These are phyloP conservation scores for Telmatochromis sp. DNA, from an alignment of 2,113 vertebrate species.

Conservation along the genomic window DNA sequence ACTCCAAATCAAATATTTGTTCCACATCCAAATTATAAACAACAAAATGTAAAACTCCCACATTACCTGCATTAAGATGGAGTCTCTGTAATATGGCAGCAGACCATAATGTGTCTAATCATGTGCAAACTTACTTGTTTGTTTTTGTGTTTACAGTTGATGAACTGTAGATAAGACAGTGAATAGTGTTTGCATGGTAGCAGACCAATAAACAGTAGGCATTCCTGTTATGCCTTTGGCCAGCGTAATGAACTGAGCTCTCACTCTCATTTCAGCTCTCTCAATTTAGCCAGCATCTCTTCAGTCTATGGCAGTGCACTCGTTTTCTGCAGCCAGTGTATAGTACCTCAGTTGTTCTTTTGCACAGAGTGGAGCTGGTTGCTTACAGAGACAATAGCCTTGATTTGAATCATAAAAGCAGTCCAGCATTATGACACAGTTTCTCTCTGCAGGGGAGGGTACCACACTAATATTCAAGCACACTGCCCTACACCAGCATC, in stretches of 20 bases:
- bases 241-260: neutral
- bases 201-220: slow-evolving; percentile 34
- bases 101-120: neutral
- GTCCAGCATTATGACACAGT: slow-evolving; percentile 78
- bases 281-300: slow-evolving; percentile 19
- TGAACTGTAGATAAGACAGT: slow-evolving; percentile 33
- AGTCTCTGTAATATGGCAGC: neutral
- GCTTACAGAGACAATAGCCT: slow-evolving; percentile 72
- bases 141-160: slow-evolving; percentile 41
- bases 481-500: slow-evolving; percentile 27
- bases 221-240: slow-evolving; percentile 19
- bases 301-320: slow-evolving; percentile 44
- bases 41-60: neutral
- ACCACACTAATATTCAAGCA: slow-evolving; percentile 66
- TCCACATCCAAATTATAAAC: neutral
- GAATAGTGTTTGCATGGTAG: slow-evolving; percentile 44
- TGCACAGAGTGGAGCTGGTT: slow-evolving; percentile 63
- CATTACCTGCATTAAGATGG: neutral
- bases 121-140: slow-evolving; percentile 18
- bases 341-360: slow-evolving; percentile 71
- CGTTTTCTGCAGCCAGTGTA: slow-evolving; percentile 49
- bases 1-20: neutral
- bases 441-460: slow-evolving; percentile 72
- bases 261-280: slow-evolving; percentile 4
- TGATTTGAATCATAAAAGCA: slow-evolving; percentile 78